phyloP scores from a whole-genome alignment of 2,113 vertebrate species.

The Pluvianellus socialis region DNA sequence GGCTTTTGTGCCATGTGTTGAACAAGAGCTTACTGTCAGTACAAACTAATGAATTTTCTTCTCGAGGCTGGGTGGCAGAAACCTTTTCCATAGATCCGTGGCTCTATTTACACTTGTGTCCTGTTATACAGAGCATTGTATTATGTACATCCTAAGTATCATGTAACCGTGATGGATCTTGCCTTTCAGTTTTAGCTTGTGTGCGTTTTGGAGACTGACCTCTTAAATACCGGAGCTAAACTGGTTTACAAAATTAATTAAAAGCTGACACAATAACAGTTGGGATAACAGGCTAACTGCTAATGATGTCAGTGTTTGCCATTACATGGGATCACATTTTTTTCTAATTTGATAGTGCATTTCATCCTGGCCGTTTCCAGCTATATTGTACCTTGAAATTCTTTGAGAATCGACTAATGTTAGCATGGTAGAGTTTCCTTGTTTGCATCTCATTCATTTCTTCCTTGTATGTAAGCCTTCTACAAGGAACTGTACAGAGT shows the following conservation, averaged over 20 bases:
- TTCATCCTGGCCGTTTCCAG: background rate
- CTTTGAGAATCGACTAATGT: background rate
- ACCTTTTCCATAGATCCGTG: background rate
- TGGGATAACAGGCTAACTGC: background rate
- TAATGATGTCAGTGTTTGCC: background rate
- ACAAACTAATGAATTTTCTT: conserved; percentile 39
- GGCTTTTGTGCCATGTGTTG: conserved; percentile 27
- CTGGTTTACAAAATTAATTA: conserved; percentile 3
- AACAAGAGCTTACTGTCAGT: conserved; percentile 36
- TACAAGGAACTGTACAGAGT: background rate
- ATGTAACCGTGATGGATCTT: background rate
- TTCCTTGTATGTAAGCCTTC: background rate
- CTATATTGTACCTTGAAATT: background rate
- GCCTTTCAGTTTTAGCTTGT: background rate
- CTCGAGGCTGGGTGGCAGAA: background rate
- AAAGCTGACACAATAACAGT: background rate
- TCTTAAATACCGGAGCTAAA: background rate
- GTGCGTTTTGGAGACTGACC: background rate
- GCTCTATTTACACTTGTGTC: conserved; percentile 16
- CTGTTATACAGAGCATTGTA: background rate
- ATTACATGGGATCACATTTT: background rate
- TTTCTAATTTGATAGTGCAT: background rate
- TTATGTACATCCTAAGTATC: background rate
- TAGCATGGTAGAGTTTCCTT: background rate
- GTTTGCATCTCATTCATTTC: background rate